Evolutionary conservation across 2,797 vertebrate species (phyloP), one percentile per base, ranked within the genome.

Genomic region (Ambastaia sidthimunki): DNA sequence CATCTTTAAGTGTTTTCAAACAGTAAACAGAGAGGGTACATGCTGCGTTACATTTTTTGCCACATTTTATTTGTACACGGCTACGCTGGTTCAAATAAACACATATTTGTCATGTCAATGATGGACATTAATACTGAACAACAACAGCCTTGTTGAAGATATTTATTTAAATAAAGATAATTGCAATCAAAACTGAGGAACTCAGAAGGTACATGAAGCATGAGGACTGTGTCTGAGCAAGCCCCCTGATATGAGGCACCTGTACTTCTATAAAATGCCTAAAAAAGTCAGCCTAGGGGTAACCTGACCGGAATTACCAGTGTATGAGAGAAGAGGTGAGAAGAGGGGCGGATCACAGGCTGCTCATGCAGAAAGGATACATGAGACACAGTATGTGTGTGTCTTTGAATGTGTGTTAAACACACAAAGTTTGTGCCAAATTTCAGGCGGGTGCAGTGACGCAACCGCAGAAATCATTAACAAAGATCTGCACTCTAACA

Each of bases 241-340:
- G 18, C 16, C 47, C 10, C 4, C 7, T 19, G 7, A 71, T 57
- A 25, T 10, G 1, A 66, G 37, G 19, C 74, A 78, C 59, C 37
- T 78, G 75, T 60, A 71, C 28, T 60, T 23, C 68, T 68, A 11
- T 9, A 57, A 76, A 34, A 66, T 41, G 25, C 0, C 9, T 10
- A 73, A 34, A 62, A 28, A 18, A 34, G 5, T 25, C 19, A 70
- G 19, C 60, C 66, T 55, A 52, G 21, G 55, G 28, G 65, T 21
- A 66, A 75, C 59, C 69, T 54, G 72, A 82, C 76, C 47, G 21
- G 76, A 73, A 74, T 81, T 67, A 80, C 69, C 52, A 47, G 65
- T 79, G 71, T 81, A 67, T 62, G 1, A 31, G 50, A 21, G 47
- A 19, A 57, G 50, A 57, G 12, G 37, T 67, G 52, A 55, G 60